phyloP scores from a whole-genome alignment of 2,797 vertebrate genomes.

The Mus spretus region DNA sequence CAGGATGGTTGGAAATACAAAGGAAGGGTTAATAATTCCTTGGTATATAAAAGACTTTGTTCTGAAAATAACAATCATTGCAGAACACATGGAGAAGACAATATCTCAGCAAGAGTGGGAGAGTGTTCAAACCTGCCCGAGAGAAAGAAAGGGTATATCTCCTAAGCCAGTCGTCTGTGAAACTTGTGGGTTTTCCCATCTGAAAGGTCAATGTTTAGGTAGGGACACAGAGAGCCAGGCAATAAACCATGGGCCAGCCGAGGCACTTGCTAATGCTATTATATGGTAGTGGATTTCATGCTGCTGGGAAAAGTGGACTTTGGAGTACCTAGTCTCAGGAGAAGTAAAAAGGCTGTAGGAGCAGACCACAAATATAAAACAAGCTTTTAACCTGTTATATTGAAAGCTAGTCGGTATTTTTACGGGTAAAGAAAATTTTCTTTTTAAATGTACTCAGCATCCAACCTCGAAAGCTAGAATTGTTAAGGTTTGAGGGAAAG shows the following conservation, averaged over 20 bases:
- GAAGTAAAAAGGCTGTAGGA: background rate
- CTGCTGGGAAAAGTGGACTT: background rate
- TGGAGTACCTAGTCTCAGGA: background rate
- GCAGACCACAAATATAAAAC: background rate
- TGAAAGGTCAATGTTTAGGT: background rate
- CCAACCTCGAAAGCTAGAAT: background rate
- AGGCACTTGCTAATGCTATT: background rate
- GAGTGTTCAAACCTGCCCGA: background rate
- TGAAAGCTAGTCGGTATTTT: constrained; percentile 52
- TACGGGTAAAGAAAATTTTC: background rate
- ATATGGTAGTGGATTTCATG: background rate
- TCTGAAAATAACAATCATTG: background rate
- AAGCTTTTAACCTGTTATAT: background rate
- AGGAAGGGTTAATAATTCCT: constrained; percentile 24
- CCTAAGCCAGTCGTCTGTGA: background rate
- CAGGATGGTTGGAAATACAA: background rate
- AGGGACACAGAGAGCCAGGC: background rate
- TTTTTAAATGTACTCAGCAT: background rate
- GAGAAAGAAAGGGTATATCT: background rate
- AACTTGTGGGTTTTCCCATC: background rate
- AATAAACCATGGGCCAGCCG: background rate
- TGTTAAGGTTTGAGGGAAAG: background rate
- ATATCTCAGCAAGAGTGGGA: background rate
- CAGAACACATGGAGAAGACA: constrained; percentile 15
- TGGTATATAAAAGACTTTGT: background rate